Evolutionary conservation across 2,888 invertebrate genomes (phyloP).

Genomic region (Heliconius charithonia): DNA sequence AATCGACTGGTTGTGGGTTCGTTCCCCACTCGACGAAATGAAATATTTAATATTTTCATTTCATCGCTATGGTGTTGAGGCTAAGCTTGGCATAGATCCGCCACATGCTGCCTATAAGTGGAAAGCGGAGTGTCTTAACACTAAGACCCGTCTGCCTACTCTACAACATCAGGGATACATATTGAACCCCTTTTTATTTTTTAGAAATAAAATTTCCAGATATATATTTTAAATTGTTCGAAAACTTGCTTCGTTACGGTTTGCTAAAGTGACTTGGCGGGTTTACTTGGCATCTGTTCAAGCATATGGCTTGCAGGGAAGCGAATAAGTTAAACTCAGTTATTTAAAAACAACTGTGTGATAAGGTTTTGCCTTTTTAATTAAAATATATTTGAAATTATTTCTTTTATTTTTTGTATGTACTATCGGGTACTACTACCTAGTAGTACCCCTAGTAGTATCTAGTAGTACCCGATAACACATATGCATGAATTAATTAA

Average conservation of each 20-base stretch:
- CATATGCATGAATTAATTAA: no score
- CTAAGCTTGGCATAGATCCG: no score
- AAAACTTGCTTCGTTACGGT: slow-evolving; percentile 40
- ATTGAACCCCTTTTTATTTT: no score
- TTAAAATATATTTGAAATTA: slow-evolving; percentile 4
- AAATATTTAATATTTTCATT: no score
- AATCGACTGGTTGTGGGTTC: no score
- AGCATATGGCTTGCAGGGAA: slow-evolving; percentile 32
- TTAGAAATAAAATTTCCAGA: not conserved
- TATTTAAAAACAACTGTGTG: slow-evolving; percentile 37
- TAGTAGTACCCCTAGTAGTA: not conserved
- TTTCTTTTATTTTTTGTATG: not conserved
- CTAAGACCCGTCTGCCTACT: no score
- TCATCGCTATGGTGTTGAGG: no score
- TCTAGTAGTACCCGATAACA: not conserved
- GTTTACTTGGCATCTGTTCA: slow-evolving; percentile 42
- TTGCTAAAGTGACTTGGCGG: slow-evolving; percentile 38
- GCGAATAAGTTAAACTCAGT: slow-evolving; percentile 36
- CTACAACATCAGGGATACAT: no score
- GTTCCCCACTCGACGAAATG: no score
- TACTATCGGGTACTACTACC: not conserved
- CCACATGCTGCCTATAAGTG: no score
- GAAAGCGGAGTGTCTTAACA: no score
- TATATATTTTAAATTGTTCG: slow-evolving; percentile 34
- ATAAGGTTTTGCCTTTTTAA: slow-evolving; percentile 33